Evolutionary conservation across 2,113 vertebrate genomes (phyloP).

Genomic region (Gopherus flavomarginatus): DNA sequence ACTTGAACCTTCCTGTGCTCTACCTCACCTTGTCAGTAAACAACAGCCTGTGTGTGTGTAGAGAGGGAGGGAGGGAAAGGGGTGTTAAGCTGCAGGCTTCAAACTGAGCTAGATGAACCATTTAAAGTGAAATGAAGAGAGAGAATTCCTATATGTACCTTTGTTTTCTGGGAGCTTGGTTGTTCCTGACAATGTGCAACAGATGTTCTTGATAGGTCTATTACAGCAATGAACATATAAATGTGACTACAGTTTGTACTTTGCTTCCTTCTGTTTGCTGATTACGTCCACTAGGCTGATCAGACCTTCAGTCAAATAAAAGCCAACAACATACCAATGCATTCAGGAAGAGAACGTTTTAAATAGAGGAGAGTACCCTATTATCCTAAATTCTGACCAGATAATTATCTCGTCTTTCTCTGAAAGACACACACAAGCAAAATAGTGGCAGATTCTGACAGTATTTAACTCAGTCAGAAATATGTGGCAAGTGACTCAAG

Average conservation of each 20-base stretch:
- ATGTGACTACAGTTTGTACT: not conserved
- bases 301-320: not conserved
- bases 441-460: not conserved
- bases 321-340: not conserved
- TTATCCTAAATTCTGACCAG: not conserved
- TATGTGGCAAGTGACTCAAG: not conserved
- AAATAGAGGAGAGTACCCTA: not conserved
- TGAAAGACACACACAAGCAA: not conserved
- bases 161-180: not conserved
- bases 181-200: not conserved
- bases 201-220: not conserved
- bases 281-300: not conserved
- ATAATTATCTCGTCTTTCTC: not conserved
- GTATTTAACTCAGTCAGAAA: not conserved
- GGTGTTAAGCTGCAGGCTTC: not conserved
- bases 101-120: not conserved
- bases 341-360: not conserved
- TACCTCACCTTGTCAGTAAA: not conserved
- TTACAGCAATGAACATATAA: not conserved
- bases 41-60: not conserved
- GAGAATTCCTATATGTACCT: not conserved
- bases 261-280: not conserved
- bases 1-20: not conserved
- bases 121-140: not conserved
- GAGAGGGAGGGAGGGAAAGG: too few relatives aligned